phyloP scores from a whole-genome alignment of 2,797 vertebrate genomes.

The Sylvia borin region DNA sequence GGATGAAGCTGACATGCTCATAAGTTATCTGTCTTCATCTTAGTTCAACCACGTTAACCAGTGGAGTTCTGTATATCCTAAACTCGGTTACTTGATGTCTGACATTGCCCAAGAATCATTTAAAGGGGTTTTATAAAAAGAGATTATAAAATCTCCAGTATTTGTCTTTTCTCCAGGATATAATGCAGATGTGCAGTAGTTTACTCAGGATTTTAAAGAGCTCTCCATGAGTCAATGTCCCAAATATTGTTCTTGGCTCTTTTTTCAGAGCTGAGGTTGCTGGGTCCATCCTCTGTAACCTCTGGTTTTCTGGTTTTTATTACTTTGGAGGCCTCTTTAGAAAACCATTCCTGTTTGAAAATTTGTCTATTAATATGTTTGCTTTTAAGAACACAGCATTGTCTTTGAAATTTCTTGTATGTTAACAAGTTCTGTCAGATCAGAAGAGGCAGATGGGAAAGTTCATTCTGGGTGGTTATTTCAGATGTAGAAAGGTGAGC shows the following conservation, averaged over 20 bases:
- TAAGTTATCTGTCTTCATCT: background rate
- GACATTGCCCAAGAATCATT: background rate
- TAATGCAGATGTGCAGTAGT: constrained; percentile 28
- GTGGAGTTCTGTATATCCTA: background rate
- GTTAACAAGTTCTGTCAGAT: background rate
- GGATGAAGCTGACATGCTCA: background rate
- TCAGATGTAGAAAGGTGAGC: background rate
- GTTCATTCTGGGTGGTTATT: background rate
- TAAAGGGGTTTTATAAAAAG: background rate
- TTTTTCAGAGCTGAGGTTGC: background rate
- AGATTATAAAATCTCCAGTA: background rate
- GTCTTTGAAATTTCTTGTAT: background rate
- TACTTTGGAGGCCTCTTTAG: background rate
- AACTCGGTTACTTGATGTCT: background rate
- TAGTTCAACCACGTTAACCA: background rate
- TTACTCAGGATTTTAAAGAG: constrained; percentile 28
- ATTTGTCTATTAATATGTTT: background rate
- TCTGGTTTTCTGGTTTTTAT: constrained; percentile 25
- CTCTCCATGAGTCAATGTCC: constrained; percentile 27
- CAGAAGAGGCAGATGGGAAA: background rate
- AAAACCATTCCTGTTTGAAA: background rate
- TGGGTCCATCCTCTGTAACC: background rate
- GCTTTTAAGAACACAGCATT: background rate
- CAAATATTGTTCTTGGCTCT: constrained; percentile 3
- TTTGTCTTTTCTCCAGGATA: background rate